Base-by-base conservation (phyloP, 2,888 invertebrate species). In the Drosophila sordidula region DNA sequence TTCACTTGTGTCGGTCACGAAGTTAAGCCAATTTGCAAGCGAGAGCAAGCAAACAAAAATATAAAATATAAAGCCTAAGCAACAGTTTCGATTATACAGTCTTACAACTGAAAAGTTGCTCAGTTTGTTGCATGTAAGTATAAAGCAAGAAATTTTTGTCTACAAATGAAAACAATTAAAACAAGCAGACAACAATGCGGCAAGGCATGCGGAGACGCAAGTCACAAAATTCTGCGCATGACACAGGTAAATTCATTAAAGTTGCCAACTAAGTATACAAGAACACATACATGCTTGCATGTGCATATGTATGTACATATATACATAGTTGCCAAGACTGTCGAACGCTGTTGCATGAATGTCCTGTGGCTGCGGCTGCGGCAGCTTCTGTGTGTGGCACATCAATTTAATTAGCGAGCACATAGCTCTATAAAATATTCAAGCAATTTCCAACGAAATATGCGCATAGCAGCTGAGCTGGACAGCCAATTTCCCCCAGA, bases 341-440 rank as follows among this genome's bases (percentile, higher is more conserved):
- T 78, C 87, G 85, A 87, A 54, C 54, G 16, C 52, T 58, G 55
- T 39, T 61, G 64, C 57, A 64, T 55, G 69, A 34, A 68, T 73
- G 70, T 74, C 70, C 63, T 78, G 68, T 75, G 73, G 70, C 72
- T 61, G 49, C 47, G 58, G 65, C 51, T 76, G 76, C 69, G 62
- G 65, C 73, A 57, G 65, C 55, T 68, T 66, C 75, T 78, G 70
- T 80, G 65, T 75, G 75, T 81, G 81, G 75, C 84, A 82, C 82
- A 75, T 87, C 87, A 88, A 87, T 87, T 89, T 87, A 87, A 87
- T 87, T 87, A 87, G 89, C 87, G 82, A 68, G 81, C 74, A 64
- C 89, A 87, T 87, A 88, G 76, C 87, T 87, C 74, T 63, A 88
- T 87, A 78, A 87, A 87, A 87, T 88, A 87, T 87, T 88, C 78